phyloP scores from a whole-genome alignment of 2,797 vertebrate genomes.

The Trachurus trachurus region DNA sequence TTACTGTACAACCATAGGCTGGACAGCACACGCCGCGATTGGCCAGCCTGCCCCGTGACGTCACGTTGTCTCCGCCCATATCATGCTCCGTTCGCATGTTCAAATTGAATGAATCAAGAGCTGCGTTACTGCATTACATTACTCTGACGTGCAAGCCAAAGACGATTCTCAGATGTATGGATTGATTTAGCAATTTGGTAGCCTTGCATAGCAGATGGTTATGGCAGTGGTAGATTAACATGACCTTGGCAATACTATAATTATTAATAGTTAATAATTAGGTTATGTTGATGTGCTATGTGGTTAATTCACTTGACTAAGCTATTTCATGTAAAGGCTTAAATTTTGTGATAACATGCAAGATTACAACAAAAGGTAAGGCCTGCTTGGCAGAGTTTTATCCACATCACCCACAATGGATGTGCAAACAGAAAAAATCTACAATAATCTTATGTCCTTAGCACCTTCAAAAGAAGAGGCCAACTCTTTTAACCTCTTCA shows the following conservation, averaged over 20 bases:
- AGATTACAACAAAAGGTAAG: background rate
- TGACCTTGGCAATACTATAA: background rate
- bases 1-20: constrained; percentile 81
- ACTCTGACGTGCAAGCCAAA: background rate
- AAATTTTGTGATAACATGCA: background rate
- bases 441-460: background rate
- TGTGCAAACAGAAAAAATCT: background rate
- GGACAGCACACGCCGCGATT: constrained; percentile 71
- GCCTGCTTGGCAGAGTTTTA: background rate
- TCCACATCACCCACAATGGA: background rate
- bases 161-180: too few species aligned
- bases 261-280: background rate
- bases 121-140: too few species aligned
- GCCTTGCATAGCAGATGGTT: background rate
- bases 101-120: constrained; percentile 47
- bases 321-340: too few species aligned
- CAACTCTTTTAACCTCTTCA: background rate
- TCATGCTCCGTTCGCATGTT: constrained; percentile 83
- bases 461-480: too few species aligned
- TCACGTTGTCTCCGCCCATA: constrained; percentile 64
- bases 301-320: background rate
- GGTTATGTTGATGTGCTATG: background rate
- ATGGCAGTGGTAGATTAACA: background rate
- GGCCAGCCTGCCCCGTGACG: constrained; percentile 55
- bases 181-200: background rate